phyloP scores from a whole-genome alignment of 2,797 vertebrate genomes.

The Aplochiton taeniatus region DNA sequence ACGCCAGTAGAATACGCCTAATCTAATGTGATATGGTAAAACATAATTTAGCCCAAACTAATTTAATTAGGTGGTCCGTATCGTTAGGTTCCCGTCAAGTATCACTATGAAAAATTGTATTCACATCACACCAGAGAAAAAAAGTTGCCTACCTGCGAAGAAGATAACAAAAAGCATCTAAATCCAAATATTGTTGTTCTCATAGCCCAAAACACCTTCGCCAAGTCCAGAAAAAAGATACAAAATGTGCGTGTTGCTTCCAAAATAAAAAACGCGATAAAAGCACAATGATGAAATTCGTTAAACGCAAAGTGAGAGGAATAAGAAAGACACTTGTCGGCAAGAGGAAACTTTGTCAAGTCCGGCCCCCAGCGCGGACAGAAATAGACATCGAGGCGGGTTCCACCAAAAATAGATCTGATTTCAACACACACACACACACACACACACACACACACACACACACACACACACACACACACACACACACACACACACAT shows the following conservation, averaged over 20 bases:
- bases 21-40: too few species aligned
- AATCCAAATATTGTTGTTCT: neutral
- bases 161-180: too few species aligned
- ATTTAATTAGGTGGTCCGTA: too few species aligned
- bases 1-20: neutral
- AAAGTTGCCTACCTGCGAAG: too few species aligned
- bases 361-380: constrained; percentile 61
- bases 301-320: constrained; percentile 50
- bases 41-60: neutral
- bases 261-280: constrained; percentile 3
- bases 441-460: constrained; percentile 31
- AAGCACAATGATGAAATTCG: constrained; percentile 21
- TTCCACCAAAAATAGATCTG: constrained; percentile 78
- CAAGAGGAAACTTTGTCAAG: constrained; percentile 52
- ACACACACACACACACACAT: constrained; percentile 26
- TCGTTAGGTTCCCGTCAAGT: too few species aligned
- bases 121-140: too few species aligned
- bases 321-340: constrained; percentile 53
- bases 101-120: too few species aligned
- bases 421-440: constrained; percentile 52
- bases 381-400: constrained; percentile 79
- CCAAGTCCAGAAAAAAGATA: neutral
- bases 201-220: neutral
- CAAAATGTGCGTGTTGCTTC: constrained; percentile 29
- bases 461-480: constrained; percentile 26